Conservation (phyloP, 2,113 vertebrate species). For the Rhinogobius similis region DNA sequence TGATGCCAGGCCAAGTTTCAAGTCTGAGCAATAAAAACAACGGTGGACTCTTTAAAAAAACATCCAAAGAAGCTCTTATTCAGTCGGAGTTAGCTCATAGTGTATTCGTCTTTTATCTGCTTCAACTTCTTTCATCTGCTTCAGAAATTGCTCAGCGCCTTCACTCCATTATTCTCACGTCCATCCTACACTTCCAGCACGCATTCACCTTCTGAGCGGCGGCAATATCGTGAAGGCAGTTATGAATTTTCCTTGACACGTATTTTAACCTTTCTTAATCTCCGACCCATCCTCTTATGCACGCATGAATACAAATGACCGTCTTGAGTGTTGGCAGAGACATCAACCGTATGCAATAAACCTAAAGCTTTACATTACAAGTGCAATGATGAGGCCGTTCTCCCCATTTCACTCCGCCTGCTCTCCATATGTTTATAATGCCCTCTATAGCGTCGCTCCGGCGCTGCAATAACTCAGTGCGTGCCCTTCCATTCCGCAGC, state of each 20-base stretch:
- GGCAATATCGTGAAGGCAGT: not conserved
- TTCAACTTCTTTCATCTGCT: too few relatives aligned
- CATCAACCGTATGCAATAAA: not conserved
- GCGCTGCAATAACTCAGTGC: conserved; percentile 26
- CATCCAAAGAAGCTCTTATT: too few relatives aligned
- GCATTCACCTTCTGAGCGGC: not conserved
- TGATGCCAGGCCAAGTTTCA: too few relatives aligned
- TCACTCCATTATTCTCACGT: too few relatives aligned
- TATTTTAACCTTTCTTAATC: not conserved
- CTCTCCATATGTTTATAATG: conserved; percentile 10
- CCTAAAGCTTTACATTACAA: not conserved
- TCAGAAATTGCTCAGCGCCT: too few relatives aligned
- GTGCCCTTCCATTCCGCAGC: conserved; percentile 30
- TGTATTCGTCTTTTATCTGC: too few relatives aligned
- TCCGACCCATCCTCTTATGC: not conserved
- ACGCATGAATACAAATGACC: not conserved
- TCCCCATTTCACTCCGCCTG: conserved; percentile 30
- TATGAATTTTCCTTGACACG: not conserved
- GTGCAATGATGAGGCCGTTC: conserved; percentile 27
- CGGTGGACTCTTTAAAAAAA: too few relatives aligned
- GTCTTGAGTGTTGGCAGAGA: not conserved
- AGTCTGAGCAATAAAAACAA: too few relatives aligned
- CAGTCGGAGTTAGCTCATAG: too few relatives aligned
- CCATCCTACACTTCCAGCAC: too few relatives aligned
- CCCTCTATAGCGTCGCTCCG: conserved; percentile 16